phyloP scores from a whole-genome alignment of 1,140 invertebrate species.

The Stegodyphus mimosarum region DNA sequence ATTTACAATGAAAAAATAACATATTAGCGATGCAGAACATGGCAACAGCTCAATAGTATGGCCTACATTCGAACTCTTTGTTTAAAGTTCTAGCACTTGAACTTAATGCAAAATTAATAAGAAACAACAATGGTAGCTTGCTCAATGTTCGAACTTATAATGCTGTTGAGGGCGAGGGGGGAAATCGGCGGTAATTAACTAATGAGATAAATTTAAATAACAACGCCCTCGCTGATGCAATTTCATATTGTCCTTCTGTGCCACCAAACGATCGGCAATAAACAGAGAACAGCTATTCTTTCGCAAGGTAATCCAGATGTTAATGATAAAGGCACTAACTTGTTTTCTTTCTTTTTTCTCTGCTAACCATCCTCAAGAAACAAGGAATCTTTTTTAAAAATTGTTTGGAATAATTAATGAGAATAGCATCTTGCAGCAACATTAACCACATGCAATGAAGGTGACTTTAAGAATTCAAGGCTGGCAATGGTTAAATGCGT shows the following conservation, averaged over 20 bases:
- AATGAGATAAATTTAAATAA: conserved; percentile 25
- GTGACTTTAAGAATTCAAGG: too few relatives aligned
- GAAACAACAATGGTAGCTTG: conserved; percentile 38
- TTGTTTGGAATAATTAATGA: too few relatives aligned
- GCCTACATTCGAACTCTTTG: conserved; percentile 11
- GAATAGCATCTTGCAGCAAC: too few relatives aligned
- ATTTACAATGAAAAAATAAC: too few relatives aligned
- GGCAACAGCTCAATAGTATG: conserved; percentile 11
- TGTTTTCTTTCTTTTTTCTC: too few relatives aligned
- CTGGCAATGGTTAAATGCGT: too few relatives aligned
- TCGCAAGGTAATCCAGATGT: too few relatives aligned
- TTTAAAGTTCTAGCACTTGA: not conserved
- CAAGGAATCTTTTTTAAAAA: too few relatives aligned
- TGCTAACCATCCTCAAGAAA: too few relatives aligned
- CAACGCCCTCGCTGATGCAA: conserved; percentile 21
- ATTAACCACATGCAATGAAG: too few relatives aligned
- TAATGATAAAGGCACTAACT: too few relatives aligned
- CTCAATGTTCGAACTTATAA: conserved; percentile 15
- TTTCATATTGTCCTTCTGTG: not conserved
- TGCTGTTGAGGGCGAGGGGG: conserved; percentile 8
- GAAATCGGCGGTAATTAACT: conserved; percentile 39
- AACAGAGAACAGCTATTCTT: too few relatives aligned
- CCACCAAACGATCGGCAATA: not conserved
- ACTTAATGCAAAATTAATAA: conserved; percentile 5
- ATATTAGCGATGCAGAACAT: not conserved